A percentile compares a stretch with the other conserved stretches of the same genome.
phyloP scores from a whole-genome alignment of 2,888 invertebrate species.

The Drosophila tanythrix region DNA sequence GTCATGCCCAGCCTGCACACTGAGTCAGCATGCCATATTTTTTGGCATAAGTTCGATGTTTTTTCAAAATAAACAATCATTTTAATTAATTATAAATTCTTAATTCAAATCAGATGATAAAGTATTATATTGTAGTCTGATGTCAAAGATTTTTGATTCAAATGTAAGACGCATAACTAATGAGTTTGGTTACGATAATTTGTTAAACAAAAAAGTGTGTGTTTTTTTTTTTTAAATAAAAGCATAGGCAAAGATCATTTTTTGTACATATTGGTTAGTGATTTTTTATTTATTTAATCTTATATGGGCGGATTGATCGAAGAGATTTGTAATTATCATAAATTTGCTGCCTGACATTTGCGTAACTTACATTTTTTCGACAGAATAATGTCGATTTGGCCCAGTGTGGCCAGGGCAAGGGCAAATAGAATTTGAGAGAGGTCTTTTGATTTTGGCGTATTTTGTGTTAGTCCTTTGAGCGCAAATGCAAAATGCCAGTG shows the following conservation, averaged over 20 bases:
- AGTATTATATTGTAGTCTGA: neutral
- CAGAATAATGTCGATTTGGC: neutral
- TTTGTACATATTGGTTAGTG: neutral
- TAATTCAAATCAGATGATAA: neutral
- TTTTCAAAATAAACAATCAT: neutral
- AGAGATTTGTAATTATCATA: neutral
- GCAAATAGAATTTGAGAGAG: conserved; percentile 6
- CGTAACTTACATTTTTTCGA: neutral
- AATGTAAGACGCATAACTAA: neutral
- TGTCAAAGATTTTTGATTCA: neutral
- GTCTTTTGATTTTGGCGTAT: conserved; percentile 7
- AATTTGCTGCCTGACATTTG: too few relatives aligned
- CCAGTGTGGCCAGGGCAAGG: neutral
- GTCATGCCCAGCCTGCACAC: neutral
- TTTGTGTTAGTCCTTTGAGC: conserved; percentile 18
- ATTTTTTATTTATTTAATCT: neutral
- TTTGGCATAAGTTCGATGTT: neutral
- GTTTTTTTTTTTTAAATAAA: neutral
- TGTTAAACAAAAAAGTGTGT: neutral
- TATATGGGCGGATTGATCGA: neutral
- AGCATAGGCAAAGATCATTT: neutral
- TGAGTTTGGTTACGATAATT: neutral
- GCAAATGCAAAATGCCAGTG: conserved; percentile 7
- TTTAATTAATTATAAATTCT: neutral
- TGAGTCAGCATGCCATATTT: neutral